A percentile compares a stretch with the other conserved stretches of the same genome.
Evolutionary conservation across 35 echinoderm and acorn worm species (phyloP).

Genomic region (Ptychodera flava): DNA sequence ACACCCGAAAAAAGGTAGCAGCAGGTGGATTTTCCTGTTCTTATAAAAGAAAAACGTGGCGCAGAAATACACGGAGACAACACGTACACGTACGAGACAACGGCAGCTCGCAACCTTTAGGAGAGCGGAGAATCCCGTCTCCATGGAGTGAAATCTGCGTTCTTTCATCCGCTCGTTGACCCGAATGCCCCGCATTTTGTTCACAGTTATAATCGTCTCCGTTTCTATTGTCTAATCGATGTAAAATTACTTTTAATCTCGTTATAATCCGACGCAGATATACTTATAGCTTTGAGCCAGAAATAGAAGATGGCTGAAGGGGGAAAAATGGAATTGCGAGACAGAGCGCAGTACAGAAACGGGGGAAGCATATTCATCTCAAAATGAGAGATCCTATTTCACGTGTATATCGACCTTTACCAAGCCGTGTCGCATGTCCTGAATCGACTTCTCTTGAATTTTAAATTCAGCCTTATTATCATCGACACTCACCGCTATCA

Average conservation of each 20-base stretch:
- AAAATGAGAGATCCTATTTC: neutral
- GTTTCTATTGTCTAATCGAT: neutral
- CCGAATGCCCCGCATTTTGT: neutral
- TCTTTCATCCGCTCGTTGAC: neutral
- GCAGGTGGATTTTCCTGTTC: neutral
- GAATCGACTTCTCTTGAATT: neutral
- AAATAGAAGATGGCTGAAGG: neutral
- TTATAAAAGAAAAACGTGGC: neutral
- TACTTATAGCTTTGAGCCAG: neutral
- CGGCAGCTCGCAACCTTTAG: neutral
- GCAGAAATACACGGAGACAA: neutral
- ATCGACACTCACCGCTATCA: too few species aligned
- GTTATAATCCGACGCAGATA: neutral
- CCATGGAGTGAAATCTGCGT: neutral
- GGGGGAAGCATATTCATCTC: neutral
- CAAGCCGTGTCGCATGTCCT: neutral
- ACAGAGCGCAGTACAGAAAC: neutral
- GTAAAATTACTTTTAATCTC: conserved; percentile 2
- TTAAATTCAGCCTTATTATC: too few species aligned
- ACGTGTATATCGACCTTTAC: neutral
- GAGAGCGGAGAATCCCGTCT: neutral
- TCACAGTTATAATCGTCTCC: neutral
- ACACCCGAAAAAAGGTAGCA: neutral
- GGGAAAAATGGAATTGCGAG: neutral
- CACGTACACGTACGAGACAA: neutral